A percentile compares a stretch with the other conserved stretches of the same genome.
These are phyloP conservation scores for Pemphredon lugubris DNA, from an alignment of 2,888 invertebrate genomes.

Conservation along the genomic window DNA sequence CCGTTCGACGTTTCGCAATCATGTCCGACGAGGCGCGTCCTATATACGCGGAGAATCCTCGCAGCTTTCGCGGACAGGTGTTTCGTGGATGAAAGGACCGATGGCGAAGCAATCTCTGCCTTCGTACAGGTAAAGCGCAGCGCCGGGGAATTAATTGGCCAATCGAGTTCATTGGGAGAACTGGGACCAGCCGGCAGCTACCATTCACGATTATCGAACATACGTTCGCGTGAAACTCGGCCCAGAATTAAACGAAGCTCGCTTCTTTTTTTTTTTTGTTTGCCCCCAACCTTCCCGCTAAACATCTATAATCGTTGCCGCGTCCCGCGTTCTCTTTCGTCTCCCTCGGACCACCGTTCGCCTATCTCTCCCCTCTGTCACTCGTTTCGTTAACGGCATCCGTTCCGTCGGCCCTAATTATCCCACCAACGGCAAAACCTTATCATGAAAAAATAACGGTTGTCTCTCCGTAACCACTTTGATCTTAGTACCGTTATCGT, in stretches of 20 bases:
- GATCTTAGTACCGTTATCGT: too few species aligned
- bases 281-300: not conserved
- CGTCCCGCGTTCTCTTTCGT: constrained; percentile 2
- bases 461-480: too few species aligned
- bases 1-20: too few species aligned
- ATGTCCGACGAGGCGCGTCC: not conserved
- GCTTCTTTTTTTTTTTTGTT: not conserved
- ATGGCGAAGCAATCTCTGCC: not conserved
- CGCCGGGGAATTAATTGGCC: constrained; percentile 31
- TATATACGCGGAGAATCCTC: not conserved
- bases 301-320: constrained; percentile 22
- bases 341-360: not conserved
- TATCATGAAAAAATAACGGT: too few species aligned
- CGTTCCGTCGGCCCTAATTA: constrained; percentile 7
- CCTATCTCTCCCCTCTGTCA: not conserved
- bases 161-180: constrained; percentile 19
- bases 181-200: constrained; percentile 17
- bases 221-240: constrained; percentile 11
- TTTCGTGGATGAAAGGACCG: constrained; percentile 18
- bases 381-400: not conserved
- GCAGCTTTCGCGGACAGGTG: constrained; percentile 37
- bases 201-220: too few species aligned
- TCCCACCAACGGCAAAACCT: too few species aligned
- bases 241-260: constrained; percentile 14
- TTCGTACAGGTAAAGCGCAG: not conserved